Conservation (phyloP, 2,113 vertebrate species). For the Gymnogyps californianus region DNA sequence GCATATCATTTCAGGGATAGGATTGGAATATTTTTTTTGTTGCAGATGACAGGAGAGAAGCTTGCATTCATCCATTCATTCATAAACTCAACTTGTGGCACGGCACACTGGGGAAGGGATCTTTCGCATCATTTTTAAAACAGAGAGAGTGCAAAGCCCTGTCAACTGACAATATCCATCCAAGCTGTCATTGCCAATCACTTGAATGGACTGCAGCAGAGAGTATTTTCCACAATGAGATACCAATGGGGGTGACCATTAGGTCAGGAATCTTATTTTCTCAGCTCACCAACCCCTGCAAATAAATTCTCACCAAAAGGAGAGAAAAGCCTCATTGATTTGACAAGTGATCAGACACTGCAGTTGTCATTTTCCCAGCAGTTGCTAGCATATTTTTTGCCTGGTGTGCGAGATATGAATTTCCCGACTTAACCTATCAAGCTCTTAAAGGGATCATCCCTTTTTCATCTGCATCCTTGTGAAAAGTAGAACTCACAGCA, state of each 20-base stretch:
- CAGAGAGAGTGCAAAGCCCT: slow-evolving; percentile 52
- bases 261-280: slow-evolving; percentile 70
- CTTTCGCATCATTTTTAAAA: slow-evolving; percentile 51
- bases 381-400: slow-evolving; percentile 61
- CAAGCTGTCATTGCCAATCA: slow-evolving; percentile 69
- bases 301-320: slow-evolving; percentile 68
- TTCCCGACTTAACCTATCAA: slow-evolving; percentile 16
- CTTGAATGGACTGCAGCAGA: slow-evolving; percentile 68
- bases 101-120: slow-evolving; percentile 25
- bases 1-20: slow-evolving; percentile 48
- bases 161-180: slow-evolving; percentile 67
- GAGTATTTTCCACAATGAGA: slow-evolving; percentile 67
- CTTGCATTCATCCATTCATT: slow-evolving; percentile 56
- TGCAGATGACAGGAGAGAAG: slow-evolving; percentile 35
- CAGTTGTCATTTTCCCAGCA: slow-evolving; percentile 71
- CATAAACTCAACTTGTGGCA: slow-evolving; percentile 48
- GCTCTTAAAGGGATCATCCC: slow-evolving; percentile 47
- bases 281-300: slow-evolving; percentile 66
- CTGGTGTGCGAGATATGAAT: slow-evolving; percentile 57
- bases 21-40: not conserved
- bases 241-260: slow-evolving; percentile 63
- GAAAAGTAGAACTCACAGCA: not conserved
- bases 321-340: slow-evolving; percentile 71
- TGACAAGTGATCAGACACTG: slow-evolving; percentile 53
- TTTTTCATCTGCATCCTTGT: not conserved